Percentiles rank a stretch among this genome's conserved stretches.
These are phyloP conservation scores for Megalopta genalis DNA, from an alignment of 1,140 invertebrate genomes.

Conservation along the genomic window DNA sequence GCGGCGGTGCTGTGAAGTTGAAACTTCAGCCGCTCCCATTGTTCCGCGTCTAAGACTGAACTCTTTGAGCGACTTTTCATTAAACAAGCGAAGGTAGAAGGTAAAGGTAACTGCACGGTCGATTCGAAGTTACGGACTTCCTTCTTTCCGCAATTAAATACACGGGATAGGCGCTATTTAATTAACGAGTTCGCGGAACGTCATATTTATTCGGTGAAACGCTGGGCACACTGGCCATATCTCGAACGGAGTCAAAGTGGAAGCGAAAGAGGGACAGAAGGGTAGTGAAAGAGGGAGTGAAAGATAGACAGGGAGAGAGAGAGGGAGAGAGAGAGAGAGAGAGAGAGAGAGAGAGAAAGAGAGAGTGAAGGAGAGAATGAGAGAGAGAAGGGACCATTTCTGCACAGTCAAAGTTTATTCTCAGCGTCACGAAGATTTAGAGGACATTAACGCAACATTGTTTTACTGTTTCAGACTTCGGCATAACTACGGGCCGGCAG, in stretches of 20 bases:
- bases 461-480: conserved; percentile 84
- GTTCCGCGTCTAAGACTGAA: neutral
- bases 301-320: neutral
- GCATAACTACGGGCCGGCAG: conserved; percentile 89
- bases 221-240: neutral
- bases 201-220: conserved; percentile 27
- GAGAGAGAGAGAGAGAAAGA: too few relatives aligned
- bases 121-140: conserved; percentile 36
- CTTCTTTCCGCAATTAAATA: conserved; percentile 39
- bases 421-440: neutral
- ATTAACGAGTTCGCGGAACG: conserved; percentile 29
- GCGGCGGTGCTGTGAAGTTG: too few relatives aligned
- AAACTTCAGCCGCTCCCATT: neutral
- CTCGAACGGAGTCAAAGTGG: neutral
- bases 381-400: neutral
- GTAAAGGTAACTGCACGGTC: conserved; percentile 19
- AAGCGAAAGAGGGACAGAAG: too few relatives aligned
- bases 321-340: neutral
- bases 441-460: conserved; percentile 10
- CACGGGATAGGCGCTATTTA: conserved; percentile 25
- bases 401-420: conserved; percentile 11
- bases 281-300: too few relatives aligned
- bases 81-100: neutral
- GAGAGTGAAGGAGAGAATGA: too few relatives aligned
- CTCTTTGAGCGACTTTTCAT: conserved; percentile 34